Base-by-base conservation (phyloP, 2,797 vertebrate species). In the Molothrus aeneus region DNA sequence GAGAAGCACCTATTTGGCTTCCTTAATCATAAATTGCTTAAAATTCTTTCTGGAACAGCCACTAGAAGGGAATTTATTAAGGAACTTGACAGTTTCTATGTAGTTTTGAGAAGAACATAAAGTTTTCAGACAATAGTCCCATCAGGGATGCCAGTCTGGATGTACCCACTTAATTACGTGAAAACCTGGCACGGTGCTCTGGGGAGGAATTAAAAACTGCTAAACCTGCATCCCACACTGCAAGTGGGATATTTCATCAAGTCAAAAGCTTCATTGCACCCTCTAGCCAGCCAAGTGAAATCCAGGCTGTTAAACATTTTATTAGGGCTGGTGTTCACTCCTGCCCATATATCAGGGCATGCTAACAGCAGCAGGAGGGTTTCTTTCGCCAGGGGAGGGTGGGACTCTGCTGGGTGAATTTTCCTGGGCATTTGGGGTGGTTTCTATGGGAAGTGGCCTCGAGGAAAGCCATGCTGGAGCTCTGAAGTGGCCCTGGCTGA, bases 241-340 rank as follows among this genome's bases (percentile, higher is more conserved):
- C 34, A 88, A 95, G 75, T 38, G 48, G 84, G 93, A 72, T 90
- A 84, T 90, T 96, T 94, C 92, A 95, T 97, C 90, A 91, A 96
- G 89, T 89, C 89, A 84, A 60, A 95, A 83, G 93, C 92, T 94
- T 80, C 86, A 42, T 10, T 83, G 86, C 51, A 79, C 68, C 92
- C 92, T 60, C 32, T 42, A 60, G 72, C 69, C 88, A 90, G 90
- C 69, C 60, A 26, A 81, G 84, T 45, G 91, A 88, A 89, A 81
- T 90, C 68, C 31, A 64, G 70, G 68, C 88, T 95, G 85, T 63
- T 94, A 45, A 93, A 92, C 92, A 48, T 94, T 96, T 96, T 56
- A 94, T 96, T 47, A 24, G 74, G 38, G 92, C 65, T 91, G 92
- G 21, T 95, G 71, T 57, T 96, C 65, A 10, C 51, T 65, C 34